phyloP scores from a whole-genome alignment of 2,797 vertebrate species.

The Acrossocheilus fasciatus region DNA sequence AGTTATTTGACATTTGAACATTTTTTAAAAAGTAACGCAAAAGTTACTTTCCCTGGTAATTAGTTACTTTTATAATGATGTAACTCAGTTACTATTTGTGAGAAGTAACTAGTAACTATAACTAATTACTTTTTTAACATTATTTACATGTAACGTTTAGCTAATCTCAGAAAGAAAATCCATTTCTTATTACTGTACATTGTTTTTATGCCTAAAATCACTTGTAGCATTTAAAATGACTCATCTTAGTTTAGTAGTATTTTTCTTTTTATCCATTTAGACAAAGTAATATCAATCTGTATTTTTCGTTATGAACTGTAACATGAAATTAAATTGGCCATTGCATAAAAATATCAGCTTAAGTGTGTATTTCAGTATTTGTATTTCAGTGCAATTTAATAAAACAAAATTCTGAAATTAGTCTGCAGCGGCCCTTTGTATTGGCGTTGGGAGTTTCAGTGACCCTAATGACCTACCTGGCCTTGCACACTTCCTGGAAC shows the following conservation, averaged over 20 bases:
- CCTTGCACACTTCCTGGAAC: conserved; percentile 97
- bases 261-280: neutral
- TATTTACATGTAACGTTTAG: neutral
- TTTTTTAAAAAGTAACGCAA: too few species aligned
- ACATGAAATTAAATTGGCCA: neutral
- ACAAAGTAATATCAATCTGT: neutral
- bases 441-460: conserved; percentile 95
- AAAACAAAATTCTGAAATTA: conserved; percentile 66
- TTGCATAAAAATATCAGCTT: neutral
- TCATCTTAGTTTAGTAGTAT: neutral
- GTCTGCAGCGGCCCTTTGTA: conserved; percentile 95
- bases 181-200: neutral
- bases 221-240: neutral
- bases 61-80: too few species aligned
- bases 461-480: conserved; percentile 95
- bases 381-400: neutral
- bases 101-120: too few species aligned
- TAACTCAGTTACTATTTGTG: too few species aligned
- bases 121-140: too few species aligned
- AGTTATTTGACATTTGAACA: too few species aligned
- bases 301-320: neutral
- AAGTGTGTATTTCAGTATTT: neutral
- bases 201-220: neutral
- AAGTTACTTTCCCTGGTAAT: too few species aligned
- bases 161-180: neutral